Evolutionary conservation across 2,888 invertebrate species (phyloP), one percentile per base, ranked within the genome.

Genomic region (Drosophila neotestacea): DNA sequence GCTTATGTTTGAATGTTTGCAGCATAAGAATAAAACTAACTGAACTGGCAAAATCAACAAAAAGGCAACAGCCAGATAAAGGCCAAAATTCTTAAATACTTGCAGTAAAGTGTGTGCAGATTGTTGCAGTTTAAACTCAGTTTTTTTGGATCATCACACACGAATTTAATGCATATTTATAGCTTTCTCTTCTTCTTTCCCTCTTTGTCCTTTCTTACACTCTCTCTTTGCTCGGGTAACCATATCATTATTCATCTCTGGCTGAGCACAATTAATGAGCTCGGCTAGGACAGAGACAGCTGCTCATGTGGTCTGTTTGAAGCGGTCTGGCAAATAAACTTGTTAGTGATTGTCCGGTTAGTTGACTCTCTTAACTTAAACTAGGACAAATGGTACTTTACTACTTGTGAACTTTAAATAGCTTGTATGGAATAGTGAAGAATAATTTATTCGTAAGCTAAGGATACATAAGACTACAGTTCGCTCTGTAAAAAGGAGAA

Each of bases 201-300:
- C 30, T 0, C 6, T 30, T 7, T 41, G 7, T 27, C 9, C 9
- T 38, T n/a, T 48, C 4, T 6, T 32, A 5, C 2, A 36, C 6
- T 11, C 32, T 27, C 4, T 13, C 6, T 28, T 10, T 3, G 28
- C 34, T 44, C n/a, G 38, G 6, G 11, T 30, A 34, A 44, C 56
- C 61, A 62, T 60, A 59, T 75, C 61, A 75, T 75, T 75, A 68
- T 63, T 79, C 71, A 79, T 75, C 75, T 79, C 59, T 79, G 64
- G 52, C 30, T 75, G 51, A 60, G 67, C 58, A 75, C 67, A 75
- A 71, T 77, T 77, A 77, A 77, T 79, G 79, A 79, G 79, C 59
- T 70, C n/a, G 36, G n/a, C 46, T 39, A 1, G 39, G 6, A 11
- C 10, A 59, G 51, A 16, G 6, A 16, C 30, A 34, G 16, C 28